phyloP scores from a whole-genome alignment of 2,888 invertebrate species.

The Melangyna quadrimaculata region DNA sequence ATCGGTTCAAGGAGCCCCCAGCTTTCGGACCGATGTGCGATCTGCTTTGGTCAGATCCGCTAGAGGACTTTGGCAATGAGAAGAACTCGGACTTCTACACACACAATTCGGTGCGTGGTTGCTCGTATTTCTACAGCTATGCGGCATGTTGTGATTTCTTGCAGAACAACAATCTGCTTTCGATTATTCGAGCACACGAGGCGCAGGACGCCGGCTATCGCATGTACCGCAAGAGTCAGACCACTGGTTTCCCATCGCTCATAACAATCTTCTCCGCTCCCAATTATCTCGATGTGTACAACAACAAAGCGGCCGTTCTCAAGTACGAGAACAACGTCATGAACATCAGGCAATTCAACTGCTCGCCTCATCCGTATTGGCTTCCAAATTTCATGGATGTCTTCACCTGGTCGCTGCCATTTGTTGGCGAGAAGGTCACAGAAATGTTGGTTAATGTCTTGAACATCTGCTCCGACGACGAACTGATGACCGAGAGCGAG shows the following conservation, averaged over 20 bases:
- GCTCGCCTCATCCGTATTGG: constrained; percentile 99
- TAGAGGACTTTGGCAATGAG: constrained; percentile 99
- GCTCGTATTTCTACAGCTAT: constrained; percentile 99
- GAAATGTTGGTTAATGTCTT: constrained; percentile 99
- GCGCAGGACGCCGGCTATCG: constrained; percentile 99
- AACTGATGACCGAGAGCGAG: constrained; percentile 97
- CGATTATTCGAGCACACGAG: constrained; percentile 99
- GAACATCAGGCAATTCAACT: constrained; percentile 99
- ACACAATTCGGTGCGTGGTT: constrained; percentile 99
- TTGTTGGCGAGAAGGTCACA: constrained; percentile 99
- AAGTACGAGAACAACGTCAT: constrained; percentile 99
- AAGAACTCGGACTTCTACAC: constrained; percentile 99
- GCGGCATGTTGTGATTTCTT: constrained; percentile 99
- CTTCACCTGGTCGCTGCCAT: constrained; percentile 99
- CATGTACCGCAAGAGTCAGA: constrained; percentile 99
- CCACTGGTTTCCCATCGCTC: constrained; percentile 99
- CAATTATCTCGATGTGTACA: constrained; percentile 99
- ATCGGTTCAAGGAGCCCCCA: constrained; percentile 99
- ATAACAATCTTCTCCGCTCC: constrained; percentile 99
- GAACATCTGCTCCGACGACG: constrained; percentile 99
- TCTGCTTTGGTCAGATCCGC: constrained; percentile 99
- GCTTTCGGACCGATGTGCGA: constrained; percentile 99
- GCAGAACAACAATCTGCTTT: constrained; percentile 99
- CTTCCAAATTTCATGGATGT: constrained; percentile 99
- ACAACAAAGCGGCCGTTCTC: constrained; percentile 99